phyloP scores from a whole-genome alignment of 64 coral and sea anemone species.

The Stichodactyla mertensii region DNA sequence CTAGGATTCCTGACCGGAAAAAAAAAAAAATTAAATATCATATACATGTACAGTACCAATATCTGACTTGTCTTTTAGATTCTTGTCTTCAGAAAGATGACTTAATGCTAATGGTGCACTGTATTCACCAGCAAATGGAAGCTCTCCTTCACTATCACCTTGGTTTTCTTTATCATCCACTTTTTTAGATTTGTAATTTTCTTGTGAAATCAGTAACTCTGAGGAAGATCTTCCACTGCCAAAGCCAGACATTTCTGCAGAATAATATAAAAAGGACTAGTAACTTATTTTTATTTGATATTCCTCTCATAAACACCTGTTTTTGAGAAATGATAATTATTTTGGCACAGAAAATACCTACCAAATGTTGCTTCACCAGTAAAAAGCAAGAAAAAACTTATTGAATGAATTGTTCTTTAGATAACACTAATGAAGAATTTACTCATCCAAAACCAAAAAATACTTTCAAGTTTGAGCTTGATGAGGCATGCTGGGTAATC shows the following conservation, averaged over 20 bases:
- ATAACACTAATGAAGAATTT: too few species aligned
- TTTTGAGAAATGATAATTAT: too few species aligned
- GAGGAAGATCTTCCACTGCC: neutral
- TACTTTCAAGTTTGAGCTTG: too few species aligned
- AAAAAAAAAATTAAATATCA: too few species aligned
- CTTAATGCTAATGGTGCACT: neutral
- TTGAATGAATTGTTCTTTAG: too few species aligned
- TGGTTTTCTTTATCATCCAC: neutral
- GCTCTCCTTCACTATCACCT: constrained; percentile 9
- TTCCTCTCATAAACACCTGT: too few species aligned
- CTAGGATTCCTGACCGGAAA: too few species aligned
- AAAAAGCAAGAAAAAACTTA: too few species aligned
- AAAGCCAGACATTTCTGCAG: neutral
- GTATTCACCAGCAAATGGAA: constrained; percentile 14
- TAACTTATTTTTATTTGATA: neutral
- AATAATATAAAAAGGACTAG: neutral
- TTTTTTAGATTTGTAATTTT: constrained; percentile 43
- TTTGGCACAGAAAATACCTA: too few species aligned
- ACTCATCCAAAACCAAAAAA: too few species aligned
- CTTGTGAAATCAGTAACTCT: neutral
- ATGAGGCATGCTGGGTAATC: too few species aligned
- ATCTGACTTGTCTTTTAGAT: constrained; percentile 53
- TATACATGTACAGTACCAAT: constrained; percentile 34
- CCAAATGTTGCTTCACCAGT: too few species aligned
- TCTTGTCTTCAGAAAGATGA: constrained; percentile 3